Evolutionary conservation across 2,113 vertebrate genomes (phyloP), one percentile per base, ranked within the genome.

Genomic region (Elachura formosa): DNA sequence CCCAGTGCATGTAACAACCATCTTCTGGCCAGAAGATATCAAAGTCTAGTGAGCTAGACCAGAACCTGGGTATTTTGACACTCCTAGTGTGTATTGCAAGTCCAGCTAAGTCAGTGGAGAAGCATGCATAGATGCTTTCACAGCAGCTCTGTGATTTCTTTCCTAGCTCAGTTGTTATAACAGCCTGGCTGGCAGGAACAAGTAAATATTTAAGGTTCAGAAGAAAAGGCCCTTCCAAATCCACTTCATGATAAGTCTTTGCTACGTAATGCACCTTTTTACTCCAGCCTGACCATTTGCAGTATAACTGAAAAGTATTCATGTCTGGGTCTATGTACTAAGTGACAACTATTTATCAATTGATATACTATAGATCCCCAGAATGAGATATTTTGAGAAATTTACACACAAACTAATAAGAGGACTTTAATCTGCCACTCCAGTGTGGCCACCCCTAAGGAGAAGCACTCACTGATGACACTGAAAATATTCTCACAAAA

Each of bases 81-180:
- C 33, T 83, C 43, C 29, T n/a, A 58, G 36, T 31, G 6, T 79
- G 24, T 38, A 58, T 52, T 68, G 89, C 66, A 64, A 76, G 24
- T 76, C 46, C 63, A 78, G 64, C 75, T 96, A 91, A 90, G n/a
- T 95, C 90, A 90, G 67, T 63, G 72, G 78, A 71, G 88, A 96
- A 92, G 46, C 63, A 80, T 72, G 71, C 58, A 62, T 88, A 82
- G 88, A 92, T 87, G 55, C 66, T 92, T 89, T 91, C 89, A 95
- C 59, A 92, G 71, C 84, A 96, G 78, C 74, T 85, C 76, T 67
- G 51, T 80, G 73, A 61, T 75, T 63, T 83, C 59, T 94, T 95
- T 79, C 71, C 58, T 43, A 31, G 33, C 59, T 75, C 29, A 61
- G 48, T 67, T 67, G 58, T 69, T 91, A 74, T 29, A 95, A 92